These are phyloP conservation scores for Lepus timidus DNA, from an alignment of 2,113 vertebrate species.

Conservation along the genomic window DNA sequence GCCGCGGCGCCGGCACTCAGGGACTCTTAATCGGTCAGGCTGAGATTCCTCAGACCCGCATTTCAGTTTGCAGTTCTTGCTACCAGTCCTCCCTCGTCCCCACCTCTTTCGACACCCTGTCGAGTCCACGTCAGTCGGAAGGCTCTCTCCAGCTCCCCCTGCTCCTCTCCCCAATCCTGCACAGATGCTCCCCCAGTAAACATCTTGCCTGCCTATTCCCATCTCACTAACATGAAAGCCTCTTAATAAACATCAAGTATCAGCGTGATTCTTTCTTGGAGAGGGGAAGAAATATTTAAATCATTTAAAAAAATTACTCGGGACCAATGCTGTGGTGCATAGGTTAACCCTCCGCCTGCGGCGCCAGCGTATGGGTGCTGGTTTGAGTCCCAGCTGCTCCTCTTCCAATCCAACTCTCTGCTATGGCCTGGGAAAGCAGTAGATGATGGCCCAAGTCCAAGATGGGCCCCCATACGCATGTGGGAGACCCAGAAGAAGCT, in stretches of 20 bases:
- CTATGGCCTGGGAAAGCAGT: too few relatives aligned
- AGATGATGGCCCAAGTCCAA: too few relatives aligned
- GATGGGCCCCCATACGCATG: too few relatives aligned
- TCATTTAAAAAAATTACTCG: conserved; percentile 30
- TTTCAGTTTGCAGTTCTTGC: neutral
- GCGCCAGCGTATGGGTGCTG: too few relatives aligned
- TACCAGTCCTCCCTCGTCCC: neutral
- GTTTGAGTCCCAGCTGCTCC: too few relatives aligned
- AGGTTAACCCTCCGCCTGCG: too few relatives aligned
- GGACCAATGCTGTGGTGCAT: neutral
- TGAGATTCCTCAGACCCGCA: neutral
- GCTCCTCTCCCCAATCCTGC: neutral
- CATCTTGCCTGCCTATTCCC: neutral
- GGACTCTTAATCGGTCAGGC: neutral
- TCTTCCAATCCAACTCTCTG: too few relatives aligned
- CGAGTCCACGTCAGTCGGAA: neutral
- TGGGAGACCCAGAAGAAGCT: too few relatives aligned
- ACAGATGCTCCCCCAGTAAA: neutral
- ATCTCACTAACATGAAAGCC: neutral
- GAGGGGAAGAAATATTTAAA: conserved; percentile 21
- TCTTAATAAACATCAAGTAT: conserved; percentile 43
- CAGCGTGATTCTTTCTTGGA: conserved; percentile 17
- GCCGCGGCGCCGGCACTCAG: neutral
- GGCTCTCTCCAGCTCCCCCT: neutral
- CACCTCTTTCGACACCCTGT: neutral